Conservation (phyloP, 2,113 vertebrate species). For the Theropithecus gelada region DNA sequence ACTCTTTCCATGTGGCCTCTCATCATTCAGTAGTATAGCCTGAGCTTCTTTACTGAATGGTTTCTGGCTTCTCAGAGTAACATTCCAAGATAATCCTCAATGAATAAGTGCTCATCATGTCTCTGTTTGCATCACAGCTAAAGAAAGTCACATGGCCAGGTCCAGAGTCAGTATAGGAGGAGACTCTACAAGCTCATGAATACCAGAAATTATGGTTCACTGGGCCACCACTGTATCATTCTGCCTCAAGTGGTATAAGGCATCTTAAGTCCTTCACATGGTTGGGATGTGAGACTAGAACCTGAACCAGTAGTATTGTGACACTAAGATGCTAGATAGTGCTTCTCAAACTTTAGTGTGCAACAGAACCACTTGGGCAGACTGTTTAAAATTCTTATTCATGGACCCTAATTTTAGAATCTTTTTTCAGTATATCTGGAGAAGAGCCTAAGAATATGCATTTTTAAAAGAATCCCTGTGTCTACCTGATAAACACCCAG, state of each 20-base stretch:
- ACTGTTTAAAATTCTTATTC: neutral
- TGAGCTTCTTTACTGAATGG: neutral
- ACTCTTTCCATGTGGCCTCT: neutral
- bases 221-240: neutral
- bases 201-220: neutral
- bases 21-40: neutral
- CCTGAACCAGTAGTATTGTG: neutral
- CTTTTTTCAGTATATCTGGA: neutral
- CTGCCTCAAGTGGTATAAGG: neutral
- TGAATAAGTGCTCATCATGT: neutral
- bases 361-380: neutral
- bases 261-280: neutral
- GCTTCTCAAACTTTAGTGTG: neutral
- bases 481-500: neutral
- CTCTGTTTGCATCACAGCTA: neutral
- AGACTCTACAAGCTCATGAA: neutral
- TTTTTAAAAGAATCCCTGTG: neutral
- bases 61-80: neutral
- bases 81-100: neutral
- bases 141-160: neutral
- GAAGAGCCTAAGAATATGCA: neutral
- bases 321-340: neutral
- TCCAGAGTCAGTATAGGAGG: neutral
- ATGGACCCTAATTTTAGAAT: neutral
- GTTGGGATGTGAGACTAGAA: neutral